Percentiles rank a stretch among this genome's conserved stretches.
Conservation (phyloP, 1,140 invertebrate species). For the Leptonema lineaticorne region DNA sequence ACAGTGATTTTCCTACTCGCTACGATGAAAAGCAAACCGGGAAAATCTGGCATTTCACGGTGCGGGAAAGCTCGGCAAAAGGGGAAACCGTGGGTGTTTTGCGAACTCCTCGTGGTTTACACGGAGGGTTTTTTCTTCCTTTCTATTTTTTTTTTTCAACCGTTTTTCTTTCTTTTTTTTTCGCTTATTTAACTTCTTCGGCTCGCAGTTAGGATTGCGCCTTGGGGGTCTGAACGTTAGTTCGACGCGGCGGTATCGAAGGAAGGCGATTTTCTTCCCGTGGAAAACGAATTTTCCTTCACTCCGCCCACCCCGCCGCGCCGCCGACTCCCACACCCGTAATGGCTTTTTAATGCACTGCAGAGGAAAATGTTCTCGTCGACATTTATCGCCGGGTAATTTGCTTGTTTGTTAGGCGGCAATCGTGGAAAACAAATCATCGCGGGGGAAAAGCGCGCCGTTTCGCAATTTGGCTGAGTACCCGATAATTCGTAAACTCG, state of each 20-base stretch:
- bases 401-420: slow-evolving; percentile 24
- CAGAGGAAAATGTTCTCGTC: slow-evolving; percentile 24
- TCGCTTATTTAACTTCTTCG: too few relatives aligned
- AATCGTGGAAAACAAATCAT: slow-evolving; percentile 31
- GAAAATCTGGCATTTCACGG: too few relatives aligned
- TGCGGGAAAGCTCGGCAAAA: not conserved
- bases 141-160: not conserved
- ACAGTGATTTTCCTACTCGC: not conserved
- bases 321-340: not conserved
- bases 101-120: slow-evolving; percentile 13
- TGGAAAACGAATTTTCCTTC: too few relatives aligned
- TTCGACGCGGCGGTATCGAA: too few relatives aligned
- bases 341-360: slow-evolving; percentile 34
- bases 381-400: slow-evolving; percentile 31
- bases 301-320: not conserved
- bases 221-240: too few relatives aligned
- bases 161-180: too few relatives aligned
- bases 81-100: too few relatives aligned
- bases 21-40: not conserved
- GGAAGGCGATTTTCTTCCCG: too few relatives aligned
- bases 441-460: not conserved
- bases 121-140: not conserved
- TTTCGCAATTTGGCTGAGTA: not conserved
- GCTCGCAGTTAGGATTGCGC: too few relatives aligned
- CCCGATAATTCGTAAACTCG: not conserved